Evolutionary conservation across 2,113 vertebrate species (phyloP).

Genomic region (Dascyllus trimaculatus): DNA sequence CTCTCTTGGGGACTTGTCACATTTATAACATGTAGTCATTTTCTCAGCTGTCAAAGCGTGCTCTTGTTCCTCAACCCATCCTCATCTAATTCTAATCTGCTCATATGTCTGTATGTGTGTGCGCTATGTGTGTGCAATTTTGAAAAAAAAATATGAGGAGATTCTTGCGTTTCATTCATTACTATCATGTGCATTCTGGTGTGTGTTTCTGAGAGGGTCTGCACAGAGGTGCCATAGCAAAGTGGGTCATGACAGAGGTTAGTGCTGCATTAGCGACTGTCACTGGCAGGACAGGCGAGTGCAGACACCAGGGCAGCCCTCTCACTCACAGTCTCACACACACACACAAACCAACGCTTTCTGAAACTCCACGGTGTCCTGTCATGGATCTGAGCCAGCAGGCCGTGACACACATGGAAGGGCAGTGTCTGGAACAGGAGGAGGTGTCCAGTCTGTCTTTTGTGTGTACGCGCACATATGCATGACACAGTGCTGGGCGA

Average conservation of each 20-base stretch:
- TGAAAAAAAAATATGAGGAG: constrained; percentile 21
- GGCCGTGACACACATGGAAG: constrained; percentile 73
- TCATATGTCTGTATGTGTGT: constrained; percentile 12
- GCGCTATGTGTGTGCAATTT: constrained; percentile 15
- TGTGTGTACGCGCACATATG: constrained; percentile 47
- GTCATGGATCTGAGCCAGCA: constrained; percentile 72
- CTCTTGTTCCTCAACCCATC: constrained; percentile 58
- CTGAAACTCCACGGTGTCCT: constrained; percentile 49
- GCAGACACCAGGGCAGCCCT: constrained; percentile 68
- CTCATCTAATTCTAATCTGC: constrained; percentile 68
- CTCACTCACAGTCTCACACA: constrained; percentile 44
- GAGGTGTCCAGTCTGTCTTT: constrained; percentile 73
- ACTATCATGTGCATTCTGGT: constrained; percentile 15
- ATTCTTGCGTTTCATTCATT: constrained; percentile 47
- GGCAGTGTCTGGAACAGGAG: constrained; percentile 72
- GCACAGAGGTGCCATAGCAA: constrained; percentile 66
- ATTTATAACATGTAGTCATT: constrained; percentile 84
- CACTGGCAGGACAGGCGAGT: constrained; percentile 73
- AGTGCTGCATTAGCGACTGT: constrained; percentile 83
- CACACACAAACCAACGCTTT: constrained; percentile 21
- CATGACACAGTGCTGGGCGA: constrained; percentile 57
- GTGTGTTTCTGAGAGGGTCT: constrained; percentile 41
- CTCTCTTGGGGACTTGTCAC: constrained; percentile 80
- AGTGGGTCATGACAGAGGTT: constrained; percentile 83
- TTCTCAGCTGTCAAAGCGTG: constrained; percentile 84